Base-by-base conservation (phyloP, 1,140 invertebrate species). In the Philotrypesis tridentata region DNA sequence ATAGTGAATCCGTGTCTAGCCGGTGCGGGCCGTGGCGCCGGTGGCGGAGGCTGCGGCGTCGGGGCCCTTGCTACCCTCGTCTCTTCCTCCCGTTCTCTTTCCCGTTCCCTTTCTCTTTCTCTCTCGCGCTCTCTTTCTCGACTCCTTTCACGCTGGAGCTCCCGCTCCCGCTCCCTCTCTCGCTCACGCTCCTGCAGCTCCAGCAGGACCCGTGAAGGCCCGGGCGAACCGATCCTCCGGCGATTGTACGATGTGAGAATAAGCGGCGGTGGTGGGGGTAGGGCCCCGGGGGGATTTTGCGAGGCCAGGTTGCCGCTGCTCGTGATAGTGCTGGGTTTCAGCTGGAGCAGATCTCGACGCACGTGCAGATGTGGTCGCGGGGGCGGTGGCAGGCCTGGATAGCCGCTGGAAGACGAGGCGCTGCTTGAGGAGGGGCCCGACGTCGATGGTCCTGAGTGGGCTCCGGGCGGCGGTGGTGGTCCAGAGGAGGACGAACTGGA, bases 341-440 rank as follows among this genome's bases (percentile, higher is more conserved):
- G 90, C 84, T 94, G 94, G 79, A 95, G 93, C 29, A 96, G 89
- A 85, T 96, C 95, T 87, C 95, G 92, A 48, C 95, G 92, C 29
- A 96, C 96, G 85, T 96, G 95, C 33, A 96, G 86, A 82, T 94
- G 94, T 1, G 94, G 94, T 81, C 94, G 89, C 71, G 92, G 90
- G 21, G 90, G 92, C 70, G 92, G 86, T 0, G 21, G 40, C 2
- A 31, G 7, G 0, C 48, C 7, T 1, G n/a, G n/a, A 23, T 43
- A 73, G 31, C 71, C n/a, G 25, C 23, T 27, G 37, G 21, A 8
- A 9, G 63, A 11, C n/a, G 88, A 31, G 86, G 83, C 9, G 84
- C 60, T 14, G 83, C 31, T 11, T 86, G 70, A 9, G 23, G 27
- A 25, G 75, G 78, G 0, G 0, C 9, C 17, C 27, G 31, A 37